These are phyloP conservation scores for Acridotheres tristis DNA, from an alignment of 2,797 vertebrate species.

Conservation along the genomic window DNA sequence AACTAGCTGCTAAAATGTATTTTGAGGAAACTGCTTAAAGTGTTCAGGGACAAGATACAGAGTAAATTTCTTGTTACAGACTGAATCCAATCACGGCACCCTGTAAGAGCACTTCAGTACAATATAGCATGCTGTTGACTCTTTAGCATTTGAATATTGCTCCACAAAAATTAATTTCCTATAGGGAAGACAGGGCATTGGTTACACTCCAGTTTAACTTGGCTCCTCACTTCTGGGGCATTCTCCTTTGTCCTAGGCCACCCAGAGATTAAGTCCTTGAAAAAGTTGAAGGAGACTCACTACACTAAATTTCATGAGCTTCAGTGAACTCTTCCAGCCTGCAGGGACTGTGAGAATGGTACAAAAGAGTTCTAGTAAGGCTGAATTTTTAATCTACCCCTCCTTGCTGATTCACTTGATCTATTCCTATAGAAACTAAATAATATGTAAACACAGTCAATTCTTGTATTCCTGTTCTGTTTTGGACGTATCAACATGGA, in stretches of 20 bases:
- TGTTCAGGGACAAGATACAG: neutral
- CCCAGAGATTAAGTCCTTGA: neutral
- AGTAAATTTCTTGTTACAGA: neutral
- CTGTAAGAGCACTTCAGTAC: neutral
- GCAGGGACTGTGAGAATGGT: neutral
- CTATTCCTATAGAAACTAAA: neutral
- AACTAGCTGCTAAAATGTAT: neutral
- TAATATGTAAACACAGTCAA: neutral
- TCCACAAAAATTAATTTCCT: neutral
- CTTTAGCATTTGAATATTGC: neutral
- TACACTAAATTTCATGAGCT: neutral
- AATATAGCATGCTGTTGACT: neutral
- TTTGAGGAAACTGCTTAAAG: neutral
- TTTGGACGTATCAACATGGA: neutral
- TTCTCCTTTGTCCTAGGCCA: neutral
- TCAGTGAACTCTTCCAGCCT: neutral
- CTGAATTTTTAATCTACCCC: neutral
- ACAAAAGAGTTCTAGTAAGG: neutral
- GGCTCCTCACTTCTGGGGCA: neutral
- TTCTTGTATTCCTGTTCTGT: neutral
- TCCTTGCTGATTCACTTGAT: neutral
- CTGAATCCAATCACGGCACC: neutral
- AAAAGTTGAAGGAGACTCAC: neutral
- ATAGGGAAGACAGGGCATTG: neutral
- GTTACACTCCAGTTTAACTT: neutral